Conservation (phyloP, 2,797 vertebrate species). For the Dipus sagitta region DNA sequence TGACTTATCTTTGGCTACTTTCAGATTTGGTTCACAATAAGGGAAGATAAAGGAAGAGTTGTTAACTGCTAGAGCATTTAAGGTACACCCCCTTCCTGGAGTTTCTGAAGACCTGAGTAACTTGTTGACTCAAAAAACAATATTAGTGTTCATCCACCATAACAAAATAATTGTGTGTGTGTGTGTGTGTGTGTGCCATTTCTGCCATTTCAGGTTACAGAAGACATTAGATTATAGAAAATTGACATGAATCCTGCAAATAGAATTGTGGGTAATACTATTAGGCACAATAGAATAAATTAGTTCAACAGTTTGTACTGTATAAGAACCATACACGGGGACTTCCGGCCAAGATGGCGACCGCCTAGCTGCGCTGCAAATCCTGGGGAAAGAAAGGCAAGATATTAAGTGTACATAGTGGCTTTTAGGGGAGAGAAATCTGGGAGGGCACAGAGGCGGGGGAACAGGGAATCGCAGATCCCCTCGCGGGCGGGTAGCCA, state of each 20-base stretch:
- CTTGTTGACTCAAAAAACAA: neutral
- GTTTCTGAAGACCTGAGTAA: neutral
- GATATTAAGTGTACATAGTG: too few relatives aligned
- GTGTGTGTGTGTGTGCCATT: too few relatives aligned
- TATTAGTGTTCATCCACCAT: neutral
- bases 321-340: neutral
- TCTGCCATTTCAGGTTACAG: neutral
- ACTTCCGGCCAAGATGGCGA: too few relatives aligned
- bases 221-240: neutral
- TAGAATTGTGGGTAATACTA: neutral
- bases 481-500: too few relatives aligned
- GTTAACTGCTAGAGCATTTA: neutral
- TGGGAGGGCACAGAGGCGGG: too few relatives aligned
- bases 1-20: neutral
- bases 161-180: too few relatives aligned
- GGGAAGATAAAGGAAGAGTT: neutral
- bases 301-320: neutral
- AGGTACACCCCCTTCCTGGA: neutral
- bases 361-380: too few relatives aligned
- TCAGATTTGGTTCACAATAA: neutral
- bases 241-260: neutral
- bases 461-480: too few relatives aligned
- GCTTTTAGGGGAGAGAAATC: too few relatives aligned
- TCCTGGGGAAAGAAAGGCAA: too few relatives aligned
- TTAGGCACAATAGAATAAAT: neutral